Percentiles rank a stretch among this genome's conserved stretches.
These are phyloP conservation scores for Belonocnema kinseyi DNA, from an alignment of 1,140 invertebrate genomes.

Conservation along the genomic window DNA sequence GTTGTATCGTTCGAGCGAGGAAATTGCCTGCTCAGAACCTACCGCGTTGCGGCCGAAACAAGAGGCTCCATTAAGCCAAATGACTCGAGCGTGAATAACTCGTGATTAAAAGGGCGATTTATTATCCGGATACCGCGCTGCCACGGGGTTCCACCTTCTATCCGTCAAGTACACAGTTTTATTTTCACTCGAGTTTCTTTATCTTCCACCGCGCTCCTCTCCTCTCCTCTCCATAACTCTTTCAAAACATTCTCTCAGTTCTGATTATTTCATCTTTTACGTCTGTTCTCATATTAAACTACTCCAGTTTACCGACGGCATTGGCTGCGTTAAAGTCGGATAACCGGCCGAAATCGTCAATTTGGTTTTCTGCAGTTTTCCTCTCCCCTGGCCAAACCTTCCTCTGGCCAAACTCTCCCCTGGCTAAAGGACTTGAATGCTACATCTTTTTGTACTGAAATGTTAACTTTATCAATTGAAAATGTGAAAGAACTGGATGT, in stretches of 20 bases:
- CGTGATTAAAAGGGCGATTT: slow-evolving; percentile 68
- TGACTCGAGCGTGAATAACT: slow-evolving; percentile 59
- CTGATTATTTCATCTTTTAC: too few species aligned
- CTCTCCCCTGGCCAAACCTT: too few species aligned
- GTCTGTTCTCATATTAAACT: too few species aligned
- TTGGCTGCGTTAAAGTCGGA: too few species aligned
- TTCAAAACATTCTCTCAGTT: background rate
- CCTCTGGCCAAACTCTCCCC: too few species aligned
- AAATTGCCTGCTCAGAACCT: slow-evolving; percentile 56
- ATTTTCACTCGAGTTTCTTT: slow-evolving; percentile 44
- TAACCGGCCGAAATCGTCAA: too few species aligned
- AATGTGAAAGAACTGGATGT: too few species aligned
- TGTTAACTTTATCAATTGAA: too few species aligned
- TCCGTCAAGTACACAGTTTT: slow-evolving; percentile 36
- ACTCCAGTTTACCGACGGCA: too few species aligned
- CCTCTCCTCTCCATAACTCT: background rate
- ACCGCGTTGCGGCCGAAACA: slow-evolving; percentile 62
- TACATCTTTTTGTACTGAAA: too few species aligned
- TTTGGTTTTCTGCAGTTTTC: too few species aligned
- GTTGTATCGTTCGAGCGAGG: slow-evolving; percentile 46
- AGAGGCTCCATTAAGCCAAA: slow-evolving; percentile 64
- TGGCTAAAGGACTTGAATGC: too few species aligned
- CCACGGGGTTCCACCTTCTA: slow-evolving; percentile 41
- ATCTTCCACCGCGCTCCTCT: background rate
- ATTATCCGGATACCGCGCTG: slow-evolving; percentile 51